Base-by-base conservation (phyloP, 1,140 invertebrate species). In the Bombus waltoni region DNA sequence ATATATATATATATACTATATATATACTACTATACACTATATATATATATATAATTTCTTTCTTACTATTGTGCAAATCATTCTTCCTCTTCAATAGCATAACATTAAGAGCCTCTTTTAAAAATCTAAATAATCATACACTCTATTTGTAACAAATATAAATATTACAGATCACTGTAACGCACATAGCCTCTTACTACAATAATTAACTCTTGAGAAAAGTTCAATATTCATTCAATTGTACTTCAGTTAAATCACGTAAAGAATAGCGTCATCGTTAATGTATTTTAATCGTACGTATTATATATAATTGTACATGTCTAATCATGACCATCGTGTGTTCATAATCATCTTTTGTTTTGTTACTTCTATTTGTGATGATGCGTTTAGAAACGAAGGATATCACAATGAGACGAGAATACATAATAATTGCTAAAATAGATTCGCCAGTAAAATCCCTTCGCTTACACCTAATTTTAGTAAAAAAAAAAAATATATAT, bases 81-180 rank as follows among this genome's bases (percentile, higher is more conserved):
- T n/a, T 32, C 25, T 44, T 53, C 75, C 22, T 32, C 25, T 44
- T 53, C 75, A 15, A 66, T 65, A 53, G 15, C 44, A 66, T 35
- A 22, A 66, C n/a, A 76, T 47, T 83, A 40, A n/a, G 35, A 83
- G 35, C 35, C 59, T 66, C 28, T 11, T 79, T 79, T 44, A 8
- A 77, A 5, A 35, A 35, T 75, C 44, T 18, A 83, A 66, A 76
- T 66, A 25, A 83, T 76, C 15, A 42, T 40, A 70, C 53, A 32
- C 1, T 66, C 15, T 76, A 59, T 68, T 66, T 68, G 13, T 83
- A 77, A 75, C 44, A 83, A 77, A 68, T 68, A 68, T 83, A 77
- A 77, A 83, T 83, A 65, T 77, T 44, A 42, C 44, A 8, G n/a
- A 65, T 65, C 18, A 65, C 28, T 25, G 66, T 32, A 77, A 22